Percentiles rank a stretch among this genome's conserved stretches.
Conservation (phyloP, 2,888 invertebrate species). For the Hypena proboscidalis region DNA sequence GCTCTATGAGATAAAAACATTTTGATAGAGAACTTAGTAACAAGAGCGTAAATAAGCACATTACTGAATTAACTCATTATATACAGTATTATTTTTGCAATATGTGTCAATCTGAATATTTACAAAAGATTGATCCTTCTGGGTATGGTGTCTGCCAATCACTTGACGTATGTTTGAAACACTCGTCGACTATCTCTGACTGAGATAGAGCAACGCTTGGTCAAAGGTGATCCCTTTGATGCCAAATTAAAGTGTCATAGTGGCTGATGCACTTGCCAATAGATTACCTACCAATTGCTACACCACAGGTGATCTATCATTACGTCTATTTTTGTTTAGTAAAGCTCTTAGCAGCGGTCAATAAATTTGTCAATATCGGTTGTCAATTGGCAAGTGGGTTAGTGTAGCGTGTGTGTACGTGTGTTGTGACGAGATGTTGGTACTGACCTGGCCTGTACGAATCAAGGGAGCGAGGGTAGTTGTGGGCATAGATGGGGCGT, state of each 20-base stretch:
- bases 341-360: conserved; percentile 17
- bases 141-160: conserved; percentile 9
- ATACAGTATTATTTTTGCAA: conserved; percentile 43
- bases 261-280: conserved; percentile 58
- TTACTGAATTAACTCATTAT: conserved; percentile 37
- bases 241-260: conserved; percentile 51
- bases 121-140: conserved; percentile 27
- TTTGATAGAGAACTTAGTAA: conserved; percentile 31
- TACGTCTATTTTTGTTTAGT: conserved; percentile 42
- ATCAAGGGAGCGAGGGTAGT: conserved; percentile 90
- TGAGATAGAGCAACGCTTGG: conserved; percentile 26
- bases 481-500: conserved; percentile 94
- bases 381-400: conserved; percentile 49
- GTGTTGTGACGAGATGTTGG: conserved; percentile 9
- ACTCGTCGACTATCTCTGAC: conserved; percentile 14
- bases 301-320: conserved; percentile 44
- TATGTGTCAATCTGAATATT: conserved; percentile 33
- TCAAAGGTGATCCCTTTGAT: conserved; percentile 45
- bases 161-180: conserved; percentile 10
- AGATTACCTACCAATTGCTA: conserved; percentile 45
- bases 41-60: conserved; percentile 31
- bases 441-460: conserved; percentile 95
- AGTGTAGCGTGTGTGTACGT: conserved; percentile 48
- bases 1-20: conserved; percentile 12
- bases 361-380: conserved; percentile 26